A percentile compares a stretch with the other conserved stretches of the same genome.
phyloP scores from a whole-genome alignment of 2,888 invertebrate genomes.

The Calameuta pallipes region DNA sequence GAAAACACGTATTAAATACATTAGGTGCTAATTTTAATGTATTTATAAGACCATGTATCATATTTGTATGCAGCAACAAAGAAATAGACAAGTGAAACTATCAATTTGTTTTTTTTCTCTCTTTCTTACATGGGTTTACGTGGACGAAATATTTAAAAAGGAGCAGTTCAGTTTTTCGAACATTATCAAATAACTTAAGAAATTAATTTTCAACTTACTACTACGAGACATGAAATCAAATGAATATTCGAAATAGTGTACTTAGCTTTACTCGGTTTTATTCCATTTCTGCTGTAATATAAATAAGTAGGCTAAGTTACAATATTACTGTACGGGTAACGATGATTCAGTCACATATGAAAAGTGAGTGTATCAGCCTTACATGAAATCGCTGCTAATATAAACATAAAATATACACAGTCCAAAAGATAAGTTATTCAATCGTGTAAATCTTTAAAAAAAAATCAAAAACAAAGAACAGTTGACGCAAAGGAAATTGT shows the following conservation, averaged over 20 bases:
- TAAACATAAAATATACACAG: constrained; percentile 9
- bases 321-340: constrained; percentile 18
- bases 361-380: constrained; percentile 11
- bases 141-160: constrained; percentile 6
- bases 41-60: neutral
- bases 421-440: constrained; percentile 10
- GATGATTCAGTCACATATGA: constrained; percentile 11
- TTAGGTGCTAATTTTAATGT: neutral
- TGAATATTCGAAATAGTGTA: neutral
- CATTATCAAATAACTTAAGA: neutral
- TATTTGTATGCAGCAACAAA: constrained; percentile 14
- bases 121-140: neutral
- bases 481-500: constrained; percentile 12
- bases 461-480: neutral
- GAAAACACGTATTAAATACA: neutral
- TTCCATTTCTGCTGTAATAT: constrained; percentile 21
- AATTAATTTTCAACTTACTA: neutral
- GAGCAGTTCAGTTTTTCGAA: neutral
- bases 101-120: constrained; percentile 3
- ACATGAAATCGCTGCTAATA: constrained; percentile 8
- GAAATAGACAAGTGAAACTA: constrained; percentile 10
- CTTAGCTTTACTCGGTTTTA: constrained; percentile 19
- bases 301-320: constrained; percentile 25
- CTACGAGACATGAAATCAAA: neutral
- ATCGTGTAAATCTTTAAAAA: neutral